Percentiles rank a stretch among this genome's conserved stretches.
These are phyloP conservation scores for Camponotus vicinus DNA, from an alignment of 1,140 invertebrate species.

Conservation along the genomic window DNA sequence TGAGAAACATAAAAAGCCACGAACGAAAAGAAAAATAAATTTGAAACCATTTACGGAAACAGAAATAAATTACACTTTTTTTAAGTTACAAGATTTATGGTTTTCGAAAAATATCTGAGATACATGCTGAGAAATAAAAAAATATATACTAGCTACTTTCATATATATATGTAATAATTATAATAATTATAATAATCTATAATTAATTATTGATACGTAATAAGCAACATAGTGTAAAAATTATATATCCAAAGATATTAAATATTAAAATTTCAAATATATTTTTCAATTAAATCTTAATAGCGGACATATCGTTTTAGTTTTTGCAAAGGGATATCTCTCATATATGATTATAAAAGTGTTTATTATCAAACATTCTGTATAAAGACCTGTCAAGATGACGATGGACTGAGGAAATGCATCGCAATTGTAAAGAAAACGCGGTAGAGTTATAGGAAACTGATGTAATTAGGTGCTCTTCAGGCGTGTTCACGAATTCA, in stretches of 20 bases:
- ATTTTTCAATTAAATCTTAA: slow-evolving; percentile 1
- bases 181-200: too few species aligned
- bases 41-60: background rate
- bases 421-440: background rate
- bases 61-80: slow-evolving; percentile 1
- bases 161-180: too few species aligned
- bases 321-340: background rate
- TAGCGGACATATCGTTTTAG: background rate
- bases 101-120: background rate
- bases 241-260: background rate
- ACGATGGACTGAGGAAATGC: background rate
- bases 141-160: background rate
- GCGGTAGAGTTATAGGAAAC: slow-evolving; percentile 33
- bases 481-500: slow-evolving; percentile 42
- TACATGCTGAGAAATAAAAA: background rate
- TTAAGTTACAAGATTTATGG: slow-evolving; percentile 5
- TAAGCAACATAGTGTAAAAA: background rate
- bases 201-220: too few species aligned
- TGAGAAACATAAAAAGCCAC: background rate
- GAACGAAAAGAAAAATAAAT: too few species aligned
- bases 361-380: background rate
- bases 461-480: slow-evolving; percentile 2
- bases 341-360: background rate
- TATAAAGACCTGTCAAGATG: background rate
- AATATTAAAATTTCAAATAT: background rate